Base-by-base conservation (phyloP, 1,140 invertebrate genomes). In the Spodoptera frugiperda region DNA sequence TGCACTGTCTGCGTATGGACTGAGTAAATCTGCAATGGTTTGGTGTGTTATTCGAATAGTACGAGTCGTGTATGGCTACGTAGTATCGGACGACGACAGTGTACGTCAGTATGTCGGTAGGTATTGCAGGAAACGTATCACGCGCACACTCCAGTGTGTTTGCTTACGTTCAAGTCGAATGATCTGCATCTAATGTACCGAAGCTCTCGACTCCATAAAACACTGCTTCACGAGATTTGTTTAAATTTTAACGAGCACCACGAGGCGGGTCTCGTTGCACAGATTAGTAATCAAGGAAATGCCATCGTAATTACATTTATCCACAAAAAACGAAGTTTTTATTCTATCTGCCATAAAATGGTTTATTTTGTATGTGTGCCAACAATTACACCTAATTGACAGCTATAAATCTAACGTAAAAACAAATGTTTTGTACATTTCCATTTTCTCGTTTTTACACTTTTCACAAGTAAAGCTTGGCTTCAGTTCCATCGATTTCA, bases 131-230 rank as follows among this genome's bases (percentile, higher is more conserved):
- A 25, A 73, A 59, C 54, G 33, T 73, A 73, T 73, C 54, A 73
- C 70, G 54, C 68, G 68, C 70, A 48, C 70, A 73, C 70, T 73
- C 17, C 19, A 59, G 46, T 61, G 21, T 73, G 71, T 59, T 59
- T 59, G 71, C 71, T 73, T 73, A 73, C 33, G 44, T 59, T 73
- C 70, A 73, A 54, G 70, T 73, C 55, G 30, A 57, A 25, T 73
- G 44, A 73, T 48, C 39, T 73, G 71, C 71, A 73, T 73, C 71
- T 73, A 73, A 73, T 49, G 54, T 59, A 59, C 55, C 55, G 55
- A 73, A 46, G 21, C 71, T 73, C 55, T 59, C 71, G 59, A 73
- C 44, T 61, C 39, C 25, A 59, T 73, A 73, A 73, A 73, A 61
- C 49, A 61, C 39, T 15, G 55, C 33, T 48, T 54, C 39, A 44